Percentiles rank a stretch among this genome's conserved stretches.
Conservation (phyloP, 2,888 invertebrate genomes). For the Patella caerulea region DNA sequence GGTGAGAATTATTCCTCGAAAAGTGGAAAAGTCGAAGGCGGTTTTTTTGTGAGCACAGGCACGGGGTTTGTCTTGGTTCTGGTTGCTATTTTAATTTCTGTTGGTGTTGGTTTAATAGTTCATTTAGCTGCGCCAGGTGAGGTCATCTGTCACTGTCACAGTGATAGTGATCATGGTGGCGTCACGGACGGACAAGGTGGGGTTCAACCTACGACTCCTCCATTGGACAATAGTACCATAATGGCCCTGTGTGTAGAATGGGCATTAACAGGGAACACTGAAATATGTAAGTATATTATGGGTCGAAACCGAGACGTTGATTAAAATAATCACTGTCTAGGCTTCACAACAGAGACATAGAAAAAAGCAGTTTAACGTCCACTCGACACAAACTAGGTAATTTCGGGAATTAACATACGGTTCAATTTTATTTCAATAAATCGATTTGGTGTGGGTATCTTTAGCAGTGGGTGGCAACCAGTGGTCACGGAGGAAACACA, state of each 20-base stretch:
- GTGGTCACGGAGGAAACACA: no score
- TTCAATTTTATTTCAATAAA: no score
- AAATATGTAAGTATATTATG: conserved; percentile 40
- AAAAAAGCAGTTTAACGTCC: no score
- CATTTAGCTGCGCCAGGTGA: conserved; percentile 66
- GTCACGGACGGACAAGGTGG: conserved; percentile 14
- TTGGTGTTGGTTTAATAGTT: conserved; percentile 60
- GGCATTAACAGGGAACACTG: conserved; percentile 33
- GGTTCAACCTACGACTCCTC: conserved; percentile 11
- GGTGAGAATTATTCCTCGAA: background rate
- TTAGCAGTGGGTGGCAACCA: no score
- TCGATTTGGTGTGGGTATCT: no score
- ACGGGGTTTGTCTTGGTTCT: conserved; percentile 54
- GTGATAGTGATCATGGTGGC: conserved; percentile 21
- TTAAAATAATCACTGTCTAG: no score
- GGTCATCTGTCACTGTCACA: conserved; percentile 49
- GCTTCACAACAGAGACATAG: no score
- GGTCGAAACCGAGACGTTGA: no score
- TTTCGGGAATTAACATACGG: no score
- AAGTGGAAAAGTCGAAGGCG: conserved; percentile 23
- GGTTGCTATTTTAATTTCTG: conserved; percentile 51
- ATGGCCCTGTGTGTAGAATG: conserved; percentile 38
- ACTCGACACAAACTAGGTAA: no score
- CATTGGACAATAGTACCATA: background rate
- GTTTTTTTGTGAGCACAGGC: conserved; percentile 41